These are phyloP conservation scores for Menidia beryllina DNA, from an alignment of 2,113 vertebrate species.

Conservation along the genomic window DNA sequence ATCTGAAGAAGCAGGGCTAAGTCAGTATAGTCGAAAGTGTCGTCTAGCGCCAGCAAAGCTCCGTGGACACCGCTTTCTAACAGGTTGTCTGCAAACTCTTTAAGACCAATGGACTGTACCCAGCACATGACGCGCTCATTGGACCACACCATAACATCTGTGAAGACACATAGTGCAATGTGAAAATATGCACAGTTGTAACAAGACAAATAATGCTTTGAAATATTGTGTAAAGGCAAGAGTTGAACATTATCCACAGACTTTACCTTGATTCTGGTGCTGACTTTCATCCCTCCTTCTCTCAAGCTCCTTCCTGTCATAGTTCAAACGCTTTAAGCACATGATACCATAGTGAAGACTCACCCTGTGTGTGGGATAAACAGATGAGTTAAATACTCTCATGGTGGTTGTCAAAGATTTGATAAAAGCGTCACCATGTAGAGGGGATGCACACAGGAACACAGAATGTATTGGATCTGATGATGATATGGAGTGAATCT, in stretches of 20 bases:
- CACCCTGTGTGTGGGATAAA: slow-evolving; percentile 78
- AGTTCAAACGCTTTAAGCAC: slow-evolving; percentile 94
- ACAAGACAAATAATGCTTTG: neutral
- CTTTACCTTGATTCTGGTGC: slow-evolving; percentile 88
- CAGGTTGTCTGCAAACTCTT: slow-evolving; percentile 92
- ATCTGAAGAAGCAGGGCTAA: slow-evolving; percentile 92
- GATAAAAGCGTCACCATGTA: neutral
- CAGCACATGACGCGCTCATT: slow-evolving; percentile 95
- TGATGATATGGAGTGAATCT: neutral
- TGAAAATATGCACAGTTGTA: neutral
- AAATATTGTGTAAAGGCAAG: neutral
- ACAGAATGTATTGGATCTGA: neutral
- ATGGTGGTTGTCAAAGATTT: neutral
- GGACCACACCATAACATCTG: slow-evolving; percentile 96
- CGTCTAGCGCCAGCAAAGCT: slow-evolving; percentile 90
- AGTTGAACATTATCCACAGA: neutral
- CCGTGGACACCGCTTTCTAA: slow-evolving; percentile 93
- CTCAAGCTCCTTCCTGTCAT: slow-evolving; percentile 93
- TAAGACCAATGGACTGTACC: slow-evolving; percentile 91
- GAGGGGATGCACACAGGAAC: neutral
- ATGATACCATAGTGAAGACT: slow-evolving; percentile 95
- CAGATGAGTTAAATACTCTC: neutral
- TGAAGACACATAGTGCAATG: neutral
- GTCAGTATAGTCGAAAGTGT: slow-evolving; percentile 94
- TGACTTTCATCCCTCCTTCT: slow-evolving; percentile 91